Evolutionary conservation across 2,888 invertebrate genomes (phyloP).

Genomic region (Dioctria linearis): DNA sequence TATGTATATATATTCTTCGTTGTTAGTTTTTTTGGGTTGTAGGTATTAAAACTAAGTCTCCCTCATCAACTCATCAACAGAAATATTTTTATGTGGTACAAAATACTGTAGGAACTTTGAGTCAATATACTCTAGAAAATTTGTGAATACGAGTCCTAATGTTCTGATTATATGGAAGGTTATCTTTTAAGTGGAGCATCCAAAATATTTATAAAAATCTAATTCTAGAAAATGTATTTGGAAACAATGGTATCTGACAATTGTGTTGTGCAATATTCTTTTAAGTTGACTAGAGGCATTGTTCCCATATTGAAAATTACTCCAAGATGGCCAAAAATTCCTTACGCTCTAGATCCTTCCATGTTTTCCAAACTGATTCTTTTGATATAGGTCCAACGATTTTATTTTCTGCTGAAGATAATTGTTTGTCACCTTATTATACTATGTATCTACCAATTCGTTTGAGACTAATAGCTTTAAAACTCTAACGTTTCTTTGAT

Average conservation of each 20-base stretch:
- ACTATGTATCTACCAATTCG: slow-evolving; percentile 13
- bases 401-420: slow-evolving; percentile 42
- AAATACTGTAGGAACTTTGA: slow-evolving; percentile 41
- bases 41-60: not conserved
- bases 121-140: slow-evolving; percentile 19
- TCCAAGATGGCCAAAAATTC: slow-evolving; percentile 53
- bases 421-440: slow-evolving; percentile 43
- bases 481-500: slow-evolving; percentile 44
- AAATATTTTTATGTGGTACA: slow-evolving; percentile 47
- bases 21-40: not conserved
- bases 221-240: not conserved
- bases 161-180: not conserved
- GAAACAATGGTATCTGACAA: not conserved
- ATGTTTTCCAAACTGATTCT: slow-evolving; percentile 43
- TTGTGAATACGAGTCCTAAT: slow-evolving; percentile 29
- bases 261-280: no score
- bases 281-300: no score
- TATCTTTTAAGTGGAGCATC: not conserved
- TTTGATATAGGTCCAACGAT: no score
- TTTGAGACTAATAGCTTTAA: slow-evolving; percentile 42
- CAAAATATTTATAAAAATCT: not conserved
- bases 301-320: slow-evolving; percentile 48
- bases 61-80: slow-evolving; percentile 32
- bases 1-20: not conserved
- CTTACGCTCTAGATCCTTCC: slow-evolving; percentile 44